phyloP scores from a whole-genome alignment of 2,797 vertebrate species.

The Monodelphis domestica region DNA sequence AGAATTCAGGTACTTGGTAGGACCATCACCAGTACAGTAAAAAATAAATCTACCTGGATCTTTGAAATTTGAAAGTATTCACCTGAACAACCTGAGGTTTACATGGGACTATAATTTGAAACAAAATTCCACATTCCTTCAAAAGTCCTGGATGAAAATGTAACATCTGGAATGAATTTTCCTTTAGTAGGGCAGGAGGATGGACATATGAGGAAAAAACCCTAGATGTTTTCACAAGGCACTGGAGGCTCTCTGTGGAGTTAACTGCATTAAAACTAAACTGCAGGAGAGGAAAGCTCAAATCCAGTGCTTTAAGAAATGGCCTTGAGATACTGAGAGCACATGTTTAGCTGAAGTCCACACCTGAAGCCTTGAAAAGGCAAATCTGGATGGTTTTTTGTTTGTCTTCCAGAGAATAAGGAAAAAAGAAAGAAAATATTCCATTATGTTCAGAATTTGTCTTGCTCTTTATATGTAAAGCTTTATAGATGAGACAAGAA shows the following conservation, averaged over 20 bases:
- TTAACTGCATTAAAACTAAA: not conserved
- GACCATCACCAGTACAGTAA: conserved; percentile 75
- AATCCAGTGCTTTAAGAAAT: conserved; percentile 27
- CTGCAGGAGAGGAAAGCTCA: conserved; percentile 37
- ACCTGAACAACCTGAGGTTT: conserved; percentile 85
- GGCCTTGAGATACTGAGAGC: conserved; percentile 49
- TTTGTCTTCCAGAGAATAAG: conserved; percentile 39
- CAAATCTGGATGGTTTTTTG: conserved; percentile 61
- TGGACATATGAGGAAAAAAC: conserved; percentile 46
- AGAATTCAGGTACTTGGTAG: conserved; percentile 67
- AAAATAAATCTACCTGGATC: conserved; percentile 80
- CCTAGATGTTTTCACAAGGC: conserved; percentile 64
- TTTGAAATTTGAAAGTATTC: conserved; percentile 76
- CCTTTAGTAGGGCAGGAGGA: conserved; percentile 43
- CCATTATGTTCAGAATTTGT: conserved; percentile 28
- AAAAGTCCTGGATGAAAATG: conserved; percentile 57
- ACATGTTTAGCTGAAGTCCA: conserved; percentile 33
- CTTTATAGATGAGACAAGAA: conserved; percentile 63
- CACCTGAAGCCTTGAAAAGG: conserved; percentile 73
- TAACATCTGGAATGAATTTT: conserved; percentile 54
- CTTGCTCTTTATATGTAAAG: conserved; percentile 57
- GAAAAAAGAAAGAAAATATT: not conserved
- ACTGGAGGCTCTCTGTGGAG: conserved; percentile 62
- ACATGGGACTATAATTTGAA: conserved; percentile 78
- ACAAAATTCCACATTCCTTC: conserved; percentile 74